Evolutionary conservation across 2,888 invertebrate species (phyloP), one percentile per base, ranked within the genome.

Genomic region (Brachyptera risi): DNA sequence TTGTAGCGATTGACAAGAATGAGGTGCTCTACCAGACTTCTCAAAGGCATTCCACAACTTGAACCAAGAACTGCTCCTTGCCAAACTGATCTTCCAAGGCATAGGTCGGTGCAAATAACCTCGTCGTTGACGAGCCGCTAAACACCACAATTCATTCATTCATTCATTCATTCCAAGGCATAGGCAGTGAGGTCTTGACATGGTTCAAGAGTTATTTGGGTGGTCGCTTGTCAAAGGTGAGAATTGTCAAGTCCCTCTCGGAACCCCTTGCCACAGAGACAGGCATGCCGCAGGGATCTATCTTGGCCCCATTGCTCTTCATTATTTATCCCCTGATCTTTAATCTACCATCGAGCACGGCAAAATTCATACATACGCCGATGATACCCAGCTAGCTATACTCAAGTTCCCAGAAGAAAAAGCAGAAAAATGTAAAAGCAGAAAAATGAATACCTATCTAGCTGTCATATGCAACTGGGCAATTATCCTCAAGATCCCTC

Each of bases 41-140:
- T 68, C 69, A 0, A 68, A 70, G 15, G 71, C 70, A 4, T 71
- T 71, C 44, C 70, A 71, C 42, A 60, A 60, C n/a, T 13, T 51
- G 17, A 5, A 68, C 58, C 68, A 64, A 37, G 38, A 54, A 1
- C 35, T 68, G 3, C 59, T 69, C 0, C 21, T 69, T 0, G 24
- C 61, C 1, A 51, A 51, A n/a, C 35, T 51, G 2, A 1, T 9
- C 5, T 11, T 26, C 7, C 11, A 26, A 11, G 27, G 31, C n/a
- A 9, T 51, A 24, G 3, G 11, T n/a, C n/a, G n/a, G n/a, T n/a
- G n/a, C n/a, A n/a, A n/a, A n/a, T n/a, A n/a, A n/a, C n/a, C n/a
- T n/a, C n/a, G n/a, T n/a, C n/a, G n/a, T n/a, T n/a, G n/a, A n/a
- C n/a, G n/a, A n/a, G n/a, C n/a, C n/a, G n/a, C n/a, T n/a, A n/a